Conservation (phyloP, 2,113 vertebrate genomes). For the Poeciliopsis turrubarensis region DNA sequence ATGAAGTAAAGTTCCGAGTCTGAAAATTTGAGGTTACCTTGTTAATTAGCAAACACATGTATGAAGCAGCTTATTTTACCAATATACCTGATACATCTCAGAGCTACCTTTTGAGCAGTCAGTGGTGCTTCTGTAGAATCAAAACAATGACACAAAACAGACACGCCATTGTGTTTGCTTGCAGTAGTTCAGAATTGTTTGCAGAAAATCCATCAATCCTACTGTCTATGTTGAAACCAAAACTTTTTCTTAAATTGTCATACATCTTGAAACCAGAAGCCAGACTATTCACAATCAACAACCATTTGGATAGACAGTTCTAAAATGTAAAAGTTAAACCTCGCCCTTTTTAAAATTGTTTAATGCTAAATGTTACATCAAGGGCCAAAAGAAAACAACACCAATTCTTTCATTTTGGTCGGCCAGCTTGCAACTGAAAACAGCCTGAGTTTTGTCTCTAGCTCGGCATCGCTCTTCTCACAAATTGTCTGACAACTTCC, state of each 20-base stretch:
- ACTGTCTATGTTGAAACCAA: neutral
- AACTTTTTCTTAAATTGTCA: neutral
- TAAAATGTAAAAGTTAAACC: neutral
- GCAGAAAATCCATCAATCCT: too few species aligned
- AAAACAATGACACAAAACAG: neutral
- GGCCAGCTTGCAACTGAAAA: neutral
- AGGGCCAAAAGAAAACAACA: neutral
- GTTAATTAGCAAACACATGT: too few species aligned
- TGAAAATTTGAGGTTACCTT: too few species aligned
- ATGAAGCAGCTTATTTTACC: too few species aligned
- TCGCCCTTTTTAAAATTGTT: neutral
- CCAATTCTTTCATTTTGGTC: neutral
- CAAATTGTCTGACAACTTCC: neutral
- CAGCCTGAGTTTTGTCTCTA: neutral
- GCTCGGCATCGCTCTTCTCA: neutral
- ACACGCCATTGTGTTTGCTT: neutral
- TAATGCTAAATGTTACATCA: neutral
- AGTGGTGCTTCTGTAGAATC: too few species aligned
- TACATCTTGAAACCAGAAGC: neutral
- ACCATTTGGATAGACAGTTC: neutral
- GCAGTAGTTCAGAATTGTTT: too few species aligned
- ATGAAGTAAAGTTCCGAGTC: too few species aligned
- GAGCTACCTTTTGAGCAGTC: too few species aligned
- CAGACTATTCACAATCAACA: neutral
- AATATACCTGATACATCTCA: too few species aligned